Evolutionary conservation across 1,140 invertebrate genomes (phyloP).

Genomic region (Lethrus apterus): DNA sequence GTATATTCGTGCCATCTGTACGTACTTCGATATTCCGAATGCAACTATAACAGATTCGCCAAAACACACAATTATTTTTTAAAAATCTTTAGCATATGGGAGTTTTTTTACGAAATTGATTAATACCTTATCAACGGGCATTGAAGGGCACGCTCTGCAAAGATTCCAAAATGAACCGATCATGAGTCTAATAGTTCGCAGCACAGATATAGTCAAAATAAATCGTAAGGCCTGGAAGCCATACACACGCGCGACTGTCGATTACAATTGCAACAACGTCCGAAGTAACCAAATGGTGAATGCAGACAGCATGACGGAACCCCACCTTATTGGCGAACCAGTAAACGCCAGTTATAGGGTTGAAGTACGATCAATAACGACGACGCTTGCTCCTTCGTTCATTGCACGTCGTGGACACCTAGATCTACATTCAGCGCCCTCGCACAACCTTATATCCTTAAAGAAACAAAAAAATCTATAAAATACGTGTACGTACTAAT

Average conservation of each 20-base stretch:
- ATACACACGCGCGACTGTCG: constrained; percentile 20
- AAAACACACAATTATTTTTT: too few species aligned
- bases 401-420: too few species aligned
- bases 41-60: constrained; percentile 65
- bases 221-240: constrained; percentile 21
- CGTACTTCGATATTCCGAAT: constrained; percentile 85
- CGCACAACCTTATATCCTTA: too few species aligned
- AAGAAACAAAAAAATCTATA: too few species aligned
- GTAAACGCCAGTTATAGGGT: constrained; percentile 15
- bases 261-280: constrained; percentile 4
- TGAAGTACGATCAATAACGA: constrained; percentile 19
- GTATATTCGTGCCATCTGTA: constrained; percentile 90
- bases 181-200: constrained; percentile 50
- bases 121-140: constrained; percentile 84
- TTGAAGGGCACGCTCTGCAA: constrained; percentile 86
- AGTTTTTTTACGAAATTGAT: background rate
- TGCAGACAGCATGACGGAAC: constrained; percentile 24
- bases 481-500: too few species aligned
- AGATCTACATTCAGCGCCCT: constrained; percentile 1
- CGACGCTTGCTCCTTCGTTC: constrained; percentile 18
- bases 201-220: constrained; percentile 13
- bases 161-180: constrained; percentile 92
- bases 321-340: constrained; percentile 25
- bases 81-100: too few species aligned
- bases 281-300: constrained; percentile 12